These are phyloP conservation scores for Belgica antarctica DNA, from an alignment of 2,888 invertebrate genomes.

Conservation along the genomic window DNA sequence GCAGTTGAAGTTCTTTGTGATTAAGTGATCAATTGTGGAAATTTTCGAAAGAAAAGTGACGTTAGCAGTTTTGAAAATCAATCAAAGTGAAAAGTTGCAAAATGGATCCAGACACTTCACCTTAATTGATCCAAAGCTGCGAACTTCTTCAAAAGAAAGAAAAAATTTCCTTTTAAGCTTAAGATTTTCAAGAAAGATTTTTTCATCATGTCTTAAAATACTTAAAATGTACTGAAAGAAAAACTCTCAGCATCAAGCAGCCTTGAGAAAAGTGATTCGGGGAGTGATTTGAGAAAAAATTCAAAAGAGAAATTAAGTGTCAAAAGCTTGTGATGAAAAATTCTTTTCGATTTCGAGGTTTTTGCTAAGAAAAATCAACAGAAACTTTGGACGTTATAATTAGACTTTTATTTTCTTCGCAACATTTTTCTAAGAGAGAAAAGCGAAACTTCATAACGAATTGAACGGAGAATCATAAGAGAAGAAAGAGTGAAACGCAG, in stretches of 20 bases:
- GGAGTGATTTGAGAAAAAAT: constrained; percentile 9
- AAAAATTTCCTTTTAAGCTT: constrained; percentile 43
- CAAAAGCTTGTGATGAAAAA: constrained; percentile 22
- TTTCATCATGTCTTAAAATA: neutral
- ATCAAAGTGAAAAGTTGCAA: neutral
- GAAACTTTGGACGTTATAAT: constrained; percentile 6
- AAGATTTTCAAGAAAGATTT: constrained; percentile 19
- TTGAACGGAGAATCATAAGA: too few relatives aligned
- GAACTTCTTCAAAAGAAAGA: constrained; percentile 14
- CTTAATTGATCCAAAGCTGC: neutral
- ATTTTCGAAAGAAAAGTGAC: neutral
- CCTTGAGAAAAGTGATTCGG: constrained; percentile 20
- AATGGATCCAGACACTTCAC: neutral
- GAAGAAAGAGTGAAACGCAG: too few relatives aligned
- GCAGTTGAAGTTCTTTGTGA: too few relatives aligned
- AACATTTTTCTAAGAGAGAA: neutral
- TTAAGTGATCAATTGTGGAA: neutral
- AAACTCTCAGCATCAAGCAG: constrained; percentile 14
- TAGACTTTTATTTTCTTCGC: neutral
- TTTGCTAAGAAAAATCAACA: constrained; percentile 4
- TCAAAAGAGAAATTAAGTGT: neutral
- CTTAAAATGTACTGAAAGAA: neutral
- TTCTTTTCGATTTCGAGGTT: neutral
- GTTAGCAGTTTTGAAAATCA: too few relatives aligned
- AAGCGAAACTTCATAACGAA: neutral